Evolutionary conservation across 2,888 invertebrate genomes (phyloP), one percentile per base, ranked within the genome.

Genomic region (Cataglyphis albicans): DNA sequence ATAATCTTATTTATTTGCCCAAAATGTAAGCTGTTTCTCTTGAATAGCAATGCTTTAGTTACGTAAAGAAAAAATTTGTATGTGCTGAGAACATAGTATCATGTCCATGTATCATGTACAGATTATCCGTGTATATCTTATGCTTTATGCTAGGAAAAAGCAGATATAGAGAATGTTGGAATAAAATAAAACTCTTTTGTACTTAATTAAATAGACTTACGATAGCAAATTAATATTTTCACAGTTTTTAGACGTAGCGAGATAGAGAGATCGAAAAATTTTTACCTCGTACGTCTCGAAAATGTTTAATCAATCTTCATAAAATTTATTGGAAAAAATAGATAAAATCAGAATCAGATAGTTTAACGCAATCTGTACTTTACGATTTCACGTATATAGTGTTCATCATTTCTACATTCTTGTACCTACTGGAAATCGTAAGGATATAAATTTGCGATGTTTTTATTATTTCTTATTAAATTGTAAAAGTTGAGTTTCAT

Each of bases 201-300:
- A 94, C 94, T 94, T 94, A 94, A 94, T 92, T 91, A 90, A 92
- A 88, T 92, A 92, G 91, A 91, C 80, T 87, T 87, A 89, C 63
- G 74, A 87, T 89, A 90, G 84, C 76, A 81, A 90, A 90, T 87
- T 91, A 84, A 85, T 87, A 87, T 86, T 89, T 85, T 89, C 84
- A 84, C 83, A 84, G 86, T 84, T 89, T 88, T 65, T 86, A 89
- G 84, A 82, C 25, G 44, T 41, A 55, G 21, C 41, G 38, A 80
- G 32, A 59, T 29, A 72, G 18, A 67, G 2, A 41, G 9, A 48
- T 63, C 21, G 18, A 75, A 52, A 81, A 75, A 55, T 76, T 41
- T 81, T 74, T 63, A 73, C 29, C 35, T 81, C n/a, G 48, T 64
- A 55, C 25, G 44, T 81, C 78, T 81, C 29, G 63, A 76, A 55